phyloP scores from a whole-genome alignment of 1,140 invertebrate genomes.

The Bicyclus anynana region DNA sequence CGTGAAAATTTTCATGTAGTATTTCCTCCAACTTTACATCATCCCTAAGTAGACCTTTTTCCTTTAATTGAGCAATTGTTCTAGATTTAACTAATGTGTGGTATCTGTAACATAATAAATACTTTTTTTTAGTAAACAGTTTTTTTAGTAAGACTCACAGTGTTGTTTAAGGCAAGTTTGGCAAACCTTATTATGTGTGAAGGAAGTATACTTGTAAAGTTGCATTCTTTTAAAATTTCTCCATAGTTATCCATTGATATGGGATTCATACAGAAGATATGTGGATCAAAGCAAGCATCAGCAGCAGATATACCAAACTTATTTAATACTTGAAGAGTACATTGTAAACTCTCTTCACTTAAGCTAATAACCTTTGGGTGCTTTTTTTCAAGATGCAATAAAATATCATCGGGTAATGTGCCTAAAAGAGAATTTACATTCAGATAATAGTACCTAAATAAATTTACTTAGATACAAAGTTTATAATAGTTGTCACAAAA shows the following conservation, averaged over 20 bases:
- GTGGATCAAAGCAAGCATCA: conserved; percentile 72
- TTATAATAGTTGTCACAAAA: too few relatives aligned
- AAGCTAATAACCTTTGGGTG: conserved; percentile 46
- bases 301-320: conserved; percentile 59
- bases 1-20: conserved; percentile 48
- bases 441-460: too few relatives aligned
- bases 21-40: conserved; percentile 52
- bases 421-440: too few relatives aligned
- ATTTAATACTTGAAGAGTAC: conserved; percentile 44
- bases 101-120: conserved; percentile 45
- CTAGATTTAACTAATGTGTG: conserved; percentile 56
- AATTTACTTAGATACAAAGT: too few relatives aligned
- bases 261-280: conserved; percentile 75
- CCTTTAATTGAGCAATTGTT: conserved; percentile 54
- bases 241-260: conserved; percentile 77
- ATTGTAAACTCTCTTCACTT: conserved; percentile 42
- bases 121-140: not conserved
- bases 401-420: conserved; percentile 2
- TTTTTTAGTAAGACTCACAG: too few relatives aligned
- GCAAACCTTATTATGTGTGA: conserved; percentile 66
- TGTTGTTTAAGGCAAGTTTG: not conserved
- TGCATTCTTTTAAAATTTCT: conserved; percentile 76
- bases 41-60: conserved; percentile 45
- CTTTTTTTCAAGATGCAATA: conserved; percentile 40
- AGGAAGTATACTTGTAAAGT: conserved; percentile 68